Evolutionary conservation across 2,113 vertebrate genomes (phyloP), one percentile per base, ranked within the genome.

Genomic region (Cettia cetti): DNA sequence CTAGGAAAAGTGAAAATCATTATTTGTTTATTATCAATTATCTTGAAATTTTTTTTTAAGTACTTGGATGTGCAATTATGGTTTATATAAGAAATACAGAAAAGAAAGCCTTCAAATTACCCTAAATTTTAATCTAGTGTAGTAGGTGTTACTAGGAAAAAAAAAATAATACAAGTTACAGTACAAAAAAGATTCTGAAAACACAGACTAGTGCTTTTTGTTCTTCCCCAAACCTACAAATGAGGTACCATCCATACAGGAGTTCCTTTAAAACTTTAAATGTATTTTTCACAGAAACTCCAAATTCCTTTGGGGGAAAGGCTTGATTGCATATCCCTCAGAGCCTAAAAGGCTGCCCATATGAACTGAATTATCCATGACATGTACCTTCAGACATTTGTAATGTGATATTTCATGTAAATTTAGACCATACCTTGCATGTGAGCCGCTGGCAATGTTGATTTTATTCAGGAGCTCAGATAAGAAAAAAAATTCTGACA

Each of bases 351-450:
- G 96, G 86, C 95, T 97, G 92, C 82, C 97, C 98, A 98, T 99
- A 98, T 98, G 98, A 99, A 98, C 95, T 95, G 97, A 98, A 99
- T 99, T 98, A 99, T 95, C 97, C 95, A 96, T 98, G 98, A 98
- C 98, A 97, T 98, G 98, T 97, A 98, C 96, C 98, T 98, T 98
- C 98, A 98, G 98, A 98, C 98, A 96, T 97, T 95, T 97, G 98
- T 98, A 98, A 99, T 95, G 93, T 95, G 97, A 99, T 98, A 98
- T 98, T 97, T 97, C 97, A 98, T 98, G 98, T 98, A 99, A 98
- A 99, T 98, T 97, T 97, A 98, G 98, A 98, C 97, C 98, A 98
- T 98, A 98, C 98, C 97, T 98, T 97, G 94, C 97, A 97, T 84
- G 64, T 94, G 97, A 98, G 98, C 97, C 95, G 95, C 95, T 97